Evolutionary conservation across 30 jellyfish, hydroid and myxozoan species (phyloP).

Genomic region (Rhopilema esculentum): DNA sequence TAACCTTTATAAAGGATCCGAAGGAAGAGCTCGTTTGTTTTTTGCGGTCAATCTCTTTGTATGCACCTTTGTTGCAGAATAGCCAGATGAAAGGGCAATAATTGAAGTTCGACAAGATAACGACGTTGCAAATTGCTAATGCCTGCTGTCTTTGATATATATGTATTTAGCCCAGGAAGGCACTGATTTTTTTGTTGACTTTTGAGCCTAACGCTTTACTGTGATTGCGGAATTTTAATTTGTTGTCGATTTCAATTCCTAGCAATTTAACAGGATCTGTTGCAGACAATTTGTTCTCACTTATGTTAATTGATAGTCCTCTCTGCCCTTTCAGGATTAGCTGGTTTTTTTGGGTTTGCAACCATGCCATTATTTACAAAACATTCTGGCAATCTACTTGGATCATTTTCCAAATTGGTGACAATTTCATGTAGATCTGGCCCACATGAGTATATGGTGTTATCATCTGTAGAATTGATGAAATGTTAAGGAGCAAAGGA

Average conservation of each 20-base stretch:
- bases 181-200: constrained; percentile 28
- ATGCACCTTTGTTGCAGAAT: constrained; percentile 22
- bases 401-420: constrained; percentile 22
- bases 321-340: constrained; percentile 31
- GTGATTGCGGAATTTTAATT: constrained; percentile 8
- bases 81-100: constrained; percentile 55
- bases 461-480: constrained; percentile 46
- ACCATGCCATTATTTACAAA: constrained; percentile 37
- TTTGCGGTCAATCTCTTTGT: constrained; percentile 22
- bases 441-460: constrained; percentile 20
- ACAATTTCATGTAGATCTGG: constrained; percentile 3
- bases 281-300: constrained; percentile 4
- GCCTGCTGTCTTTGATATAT: no score
- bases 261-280: constrained; percentile 37
- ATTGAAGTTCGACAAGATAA: constrained; percentile 32
- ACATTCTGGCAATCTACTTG: constrained; percentile 35
- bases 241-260: constrained; percentile 36
- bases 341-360: constrained; percentile 62
- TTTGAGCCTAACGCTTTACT: constrained; percentile 3
- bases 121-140: no score
- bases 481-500: constrained; percentile 20
- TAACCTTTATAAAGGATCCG: constrained; percentile 50
- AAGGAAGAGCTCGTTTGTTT: constrained; percentile 45
- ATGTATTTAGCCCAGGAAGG: constrained; percentile 18
- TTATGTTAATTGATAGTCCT: constrained; percentile 8